These are phyloP conservation scores for Alaudala cheleensis DNA, from an alignment of 2,113 vertebrate genomes.

Conservation along the genomic window DNA sequence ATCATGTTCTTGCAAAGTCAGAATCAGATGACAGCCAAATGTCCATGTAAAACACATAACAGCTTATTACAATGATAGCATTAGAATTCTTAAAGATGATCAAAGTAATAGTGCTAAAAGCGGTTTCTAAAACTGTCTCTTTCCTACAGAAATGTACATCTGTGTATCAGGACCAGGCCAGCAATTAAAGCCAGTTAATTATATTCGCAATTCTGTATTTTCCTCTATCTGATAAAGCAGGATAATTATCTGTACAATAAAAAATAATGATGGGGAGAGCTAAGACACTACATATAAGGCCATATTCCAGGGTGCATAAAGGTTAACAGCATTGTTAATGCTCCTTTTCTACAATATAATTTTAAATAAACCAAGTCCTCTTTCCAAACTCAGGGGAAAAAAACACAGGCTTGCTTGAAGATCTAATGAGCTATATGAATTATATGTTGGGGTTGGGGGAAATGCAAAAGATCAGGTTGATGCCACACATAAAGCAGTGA, in stretches of 20 bases:
- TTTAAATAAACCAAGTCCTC: not conserved
- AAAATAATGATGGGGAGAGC: not conserved
- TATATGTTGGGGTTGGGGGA: accelerated
- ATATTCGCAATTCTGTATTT: not conserved
- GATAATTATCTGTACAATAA: not conserved
- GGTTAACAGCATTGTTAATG: not conserved
- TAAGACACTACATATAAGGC: not conserved
- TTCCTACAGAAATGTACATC: not conserved
- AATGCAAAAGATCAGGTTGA: not conserved
- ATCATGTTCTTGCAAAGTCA: not conserved
- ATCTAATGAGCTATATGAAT: not conserved
- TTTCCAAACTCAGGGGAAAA: not conserved
- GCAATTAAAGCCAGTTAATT: not conserved
- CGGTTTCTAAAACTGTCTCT: not conserved
- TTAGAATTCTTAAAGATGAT: not conserved
- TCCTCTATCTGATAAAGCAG: not conserved
- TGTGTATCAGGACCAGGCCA: not conserved
- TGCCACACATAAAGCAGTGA: not conserved
- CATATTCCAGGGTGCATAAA: not conserved
- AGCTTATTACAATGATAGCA: not conserved
- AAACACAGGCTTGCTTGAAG: not conserved
- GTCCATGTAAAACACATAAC: accelerated
- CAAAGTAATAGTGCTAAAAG: not conserved
- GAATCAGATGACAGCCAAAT: not conserved
- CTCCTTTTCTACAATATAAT: not conserved